Base-by-base conservation (phyloP, 2,888 invertebrate genomes). In the Desoria tigrina region DNA sequence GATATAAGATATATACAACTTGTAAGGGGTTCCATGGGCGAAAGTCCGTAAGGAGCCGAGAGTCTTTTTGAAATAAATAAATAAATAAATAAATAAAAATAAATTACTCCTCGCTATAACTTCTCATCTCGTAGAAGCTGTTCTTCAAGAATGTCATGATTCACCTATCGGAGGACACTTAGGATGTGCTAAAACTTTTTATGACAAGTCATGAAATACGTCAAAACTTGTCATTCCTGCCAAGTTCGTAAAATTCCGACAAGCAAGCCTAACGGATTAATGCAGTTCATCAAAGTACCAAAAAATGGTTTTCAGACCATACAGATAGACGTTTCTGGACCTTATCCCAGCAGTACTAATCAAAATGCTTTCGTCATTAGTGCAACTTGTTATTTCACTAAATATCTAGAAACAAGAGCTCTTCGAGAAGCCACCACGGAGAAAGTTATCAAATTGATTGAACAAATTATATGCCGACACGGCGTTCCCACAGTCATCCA, bases 181-280 rank as follows among this genome's bases (percentile, higher is more conserved):
- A 21, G 55, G 55, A 4, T 32, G 27, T 14, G 21, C 55, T 21
- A 55, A 55, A 55, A 55, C 55, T 9, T 55, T 32, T 7, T 7
- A 37, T 9, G 32, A 55, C n/a, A 21, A n/a, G 18, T 37, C 11
- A 55, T 24, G 21, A 11, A 7, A 7, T 55, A 55, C 26, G 21
- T 55, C 7, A 55, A 55, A 32, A 55, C n/a, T 18, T 55, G 55
- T 21, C 32, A 18, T 6, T 6, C 7, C 7, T 55, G 55, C 32
- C 55, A 32, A 26, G 14, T 14, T 3, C 14, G 55, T n/a, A 55
- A 55, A 21, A 32, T 55, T 11, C 32, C 28, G 4, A 27, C n/a
- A 27, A 4, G 7, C 24, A 27, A 32, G 21, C 55, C 37, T 9
- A 6, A 7, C 4, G 55, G 55, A 16, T 18, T 32, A 7, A 32